These are phyloP conservation scores for Anseranas semipalmata DNA, from an alignment of 2,113 vertebrate genomes.

Conservation along the genomic window DNA sequence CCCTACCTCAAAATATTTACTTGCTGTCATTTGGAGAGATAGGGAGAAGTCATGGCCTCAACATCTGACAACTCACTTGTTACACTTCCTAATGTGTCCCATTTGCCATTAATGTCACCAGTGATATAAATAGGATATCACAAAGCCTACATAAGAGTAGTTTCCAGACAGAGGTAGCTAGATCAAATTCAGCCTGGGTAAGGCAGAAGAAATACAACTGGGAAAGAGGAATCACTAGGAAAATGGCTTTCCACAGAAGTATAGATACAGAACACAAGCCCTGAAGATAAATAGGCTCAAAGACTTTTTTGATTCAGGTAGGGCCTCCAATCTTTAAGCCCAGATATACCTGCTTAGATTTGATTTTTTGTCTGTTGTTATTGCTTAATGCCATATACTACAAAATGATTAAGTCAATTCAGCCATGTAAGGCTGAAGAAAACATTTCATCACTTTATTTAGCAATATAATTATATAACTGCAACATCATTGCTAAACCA, in stretches of 20 bases:
- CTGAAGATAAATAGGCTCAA: neutral
- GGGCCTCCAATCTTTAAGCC: neutral
- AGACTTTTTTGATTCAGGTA: neutral
- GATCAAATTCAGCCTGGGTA: neutral
- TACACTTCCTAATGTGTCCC: neutral
- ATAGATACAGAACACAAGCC: rapidly evolving
- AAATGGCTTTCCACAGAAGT: neutral
- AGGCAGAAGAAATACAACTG: neutral
- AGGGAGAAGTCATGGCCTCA: constrained; percentile 49
- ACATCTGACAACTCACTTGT: constrained; percentile 47
- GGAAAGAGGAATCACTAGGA: neutral
- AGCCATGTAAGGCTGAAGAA: neutral
- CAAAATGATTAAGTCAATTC: neutral
- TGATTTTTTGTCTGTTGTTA: neutral
- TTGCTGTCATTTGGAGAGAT: constrained; percentile 58
- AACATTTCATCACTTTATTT: neutral
- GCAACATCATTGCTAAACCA: neutral
- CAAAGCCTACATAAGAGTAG: neutral
- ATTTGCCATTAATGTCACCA: neutral
- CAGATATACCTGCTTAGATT: neutral
- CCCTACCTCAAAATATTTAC: constrained; percentile 67
- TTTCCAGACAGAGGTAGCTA: neutral
- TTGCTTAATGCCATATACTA: neutral
- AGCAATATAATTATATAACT: neutral
- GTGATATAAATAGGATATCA: constrained; percentile 22